These are phyloP conservation scores for Collichthys lucidus DNA, from an alignment of 2,113 vertebrate genomes.

Conservation along the genomic window DNA sequence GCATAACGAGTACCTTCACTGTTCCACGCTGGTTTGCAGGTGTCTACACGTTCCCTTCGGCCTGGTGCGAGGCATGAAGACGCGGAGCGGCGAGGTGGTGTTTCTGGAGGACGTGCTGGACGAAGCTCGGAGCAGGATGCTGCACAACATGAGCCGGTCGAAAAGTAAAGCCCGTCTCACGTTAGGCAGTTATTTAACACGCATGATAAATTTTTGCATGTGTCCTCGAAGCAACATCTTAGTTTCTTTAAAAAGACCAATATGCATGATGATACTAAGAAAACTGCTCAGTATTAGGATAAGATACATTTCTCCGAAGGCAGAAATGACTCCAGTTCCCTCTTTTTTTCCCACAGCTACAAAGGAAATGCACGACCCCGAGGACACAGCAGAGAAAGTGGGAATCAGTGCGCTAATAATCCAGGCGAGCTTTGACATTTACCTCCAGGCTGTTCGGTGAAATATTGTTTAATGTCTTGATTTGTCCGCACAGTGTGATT, in stretches of 20 bases:
- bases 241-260: not conserved
- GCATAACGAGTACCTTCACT: no score
- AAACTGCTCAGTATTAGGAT: not conserved
- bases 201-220: not conserved
- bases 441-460: not conserved
- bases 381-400: slow-evolving; percentile 91
- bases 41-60: slow-evolving; percentile 94
- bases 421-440: slow-evolving; percentile 82
- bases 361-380: slow-evolving; percentile 87
- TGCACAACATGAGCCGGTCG: slow-evolving; percentile 90
- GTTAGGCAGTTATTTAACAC: not conserved
- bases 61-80: slow-evolving; percentile 94
- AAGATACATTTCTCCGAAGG: not conserved
- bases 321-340: not conserved
- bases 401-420: slow-evolving; percentile 93
- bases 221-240: not conserved
- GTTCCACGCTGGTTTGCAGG: slow-evolving; percentile 71
- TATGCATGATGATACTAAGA: not conserved
- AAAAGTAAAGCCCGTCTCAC: slow-evolving; percentile 84
- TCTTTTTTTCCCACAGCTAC: slow-evolving; percentile 79
- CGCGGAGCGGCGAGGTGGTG: slow-evolving; percentile 92
- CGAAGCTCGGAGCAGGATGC: slow-evolving; percentile 89
- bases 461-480: not conserved
- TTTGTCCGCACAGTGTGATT: not conserved
- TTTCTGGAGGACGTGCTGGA: slow-evolving; percentile 97